Percentiles rank a stretch among this genome's conserved stretches.
Conservation (phyloP, 1,140 invertebrate genomes). For the Pemphigus obesinymphae region DNA sequence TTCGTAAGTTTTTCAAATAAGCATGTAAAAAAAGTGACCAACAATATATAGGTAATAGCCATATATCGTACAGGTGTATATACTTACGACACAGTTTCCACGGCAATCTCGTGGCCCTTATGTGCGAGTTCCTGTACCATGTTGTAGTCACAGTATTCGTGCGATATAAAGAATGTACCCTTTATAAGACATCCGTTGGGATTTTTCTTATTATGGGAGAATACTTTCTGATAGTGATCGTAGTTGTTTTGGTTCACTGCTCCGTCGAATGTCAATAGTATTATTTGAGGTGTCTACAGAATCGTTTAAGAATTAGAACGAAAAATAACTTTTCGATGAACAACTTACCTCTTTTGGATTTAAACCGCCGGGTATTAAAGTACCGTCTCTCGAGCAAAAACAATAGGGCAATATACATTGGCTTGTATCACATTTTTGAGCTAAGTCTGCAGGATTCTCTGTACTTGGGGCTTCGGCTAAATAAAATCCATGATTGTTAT, state of each 20-base stretch:
- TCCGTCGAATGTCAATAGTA: conserved; percentile 87
- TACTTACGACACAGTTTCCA: conserved; percentile 78
- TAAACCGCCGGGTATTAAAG: conserved; percentile 74
- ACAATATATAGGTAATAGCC: too few species aligned
- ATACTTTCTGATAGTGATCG: conserved; percentile 81
- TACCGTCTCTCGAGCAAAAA: conserved; percentile 88
- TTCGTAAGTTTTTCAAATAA: too few species aligned
- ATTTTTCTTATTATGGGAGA: conserved; percentile 72
- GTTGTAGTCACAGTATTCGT: conserved; percentile 92
- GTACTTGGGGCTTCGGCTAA: conserved; percentile 72
- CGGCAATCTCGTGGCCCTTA: conserved; percentile 86
- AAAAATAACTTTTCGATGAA: background rate
- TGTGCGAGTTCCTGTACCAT: conserved; percentile 83
- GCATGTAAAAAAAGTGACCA: too few species aligned
- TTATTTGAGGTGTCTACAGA: conserved; percentile 87
- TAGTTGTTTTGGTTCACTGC: conserved; percentile 89
- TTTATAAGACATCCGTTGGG: conserved; percentile 84
- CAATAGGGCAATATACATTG: conserved; percentile 83
- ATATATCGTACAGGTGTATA: background rate
- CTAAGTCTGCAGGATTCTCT: conserved; percentile 71
- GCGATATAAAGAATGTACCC: conserved; percentile 91
- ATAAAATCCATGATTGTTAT: conserved; percentile 44
- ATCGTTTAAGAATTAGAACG: background rate
- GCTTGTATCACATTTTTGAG: conserved; percentile 68
- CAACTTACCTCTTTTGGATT: conserved; percentile 70